A percentile compares a stretch with the other conserved stretches of the same genome.
These are phyloP conservation scores for Herminia tarsipennalis DNA, from an alignment of 2,888 invertebrate species.

Conservation along the genomic window DNA sequence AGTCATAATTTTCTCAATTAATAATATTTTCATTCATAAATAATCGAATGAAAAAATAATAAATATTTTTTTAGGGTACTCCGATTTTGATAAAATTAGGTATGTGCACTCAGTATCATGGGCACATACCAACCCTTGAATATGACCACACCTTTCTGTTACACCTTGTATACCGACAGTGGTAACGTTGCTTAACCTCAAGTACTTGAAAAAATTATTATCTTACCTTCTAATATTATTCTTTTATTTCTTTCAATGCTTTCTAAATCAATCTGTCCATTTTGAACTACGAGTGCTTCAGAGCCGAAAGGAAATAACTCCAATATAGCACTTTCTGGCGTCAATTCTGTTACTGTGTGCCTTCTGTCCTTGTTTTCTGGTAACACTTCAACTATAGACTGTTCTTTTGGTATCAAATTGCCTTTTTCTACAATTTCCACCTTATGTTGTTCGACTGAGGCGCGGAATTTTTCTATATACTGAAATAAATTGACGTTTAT, in stretches of 20 bases:
- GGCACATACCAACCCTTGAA: too few species aligned
- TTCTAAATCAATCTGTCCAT: constrained; percentile 65
- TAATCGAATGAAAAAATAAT: too few species aligned
- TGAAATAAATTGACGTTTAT: too few species aligned
- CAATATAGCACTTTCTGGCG: constrained; percentile 22
- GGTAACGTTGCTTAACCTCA: too few species aligned
- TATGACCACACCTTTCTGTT: too few species aligned
- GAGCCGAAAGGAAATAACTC: constrained; percentile 68
- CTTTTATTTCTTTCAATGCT: constrained; percentile 75
- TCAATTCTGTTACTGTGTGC: constrained; percentile 9
- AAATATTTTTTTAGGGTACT: too few species aligned
- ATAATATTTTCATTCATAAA: too few species aligned
- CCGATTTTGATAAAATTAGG: too few species aligned
- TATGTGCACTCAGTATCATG: too few species aligned
- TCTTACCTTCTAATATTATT: constrained; percentile 49
- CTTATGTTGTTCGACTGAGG: constrained; percentile 64
- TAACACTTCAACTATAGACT: constrained; percentile 55
- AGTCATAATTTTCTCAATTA: too few species aligned
- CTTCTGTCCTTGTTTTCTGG: constrained; percentile 53
- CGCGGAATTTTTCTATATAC: constrained; percentile 69
- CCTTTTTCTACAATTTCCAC: constrained; percentile 59
- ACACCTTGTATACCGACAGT: too few species aligned
- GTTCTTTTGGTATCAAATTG: constrained; percentile 55
- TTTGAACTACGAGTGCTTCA: constrained; percentile 43
- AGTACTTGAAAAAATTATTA: too few species aligned